Percentiles rank a stretch among this genome's conserved stretches.
Conservation (phyloP, 2,888 invertebrate species). For the Clivina fossor region DNA sequence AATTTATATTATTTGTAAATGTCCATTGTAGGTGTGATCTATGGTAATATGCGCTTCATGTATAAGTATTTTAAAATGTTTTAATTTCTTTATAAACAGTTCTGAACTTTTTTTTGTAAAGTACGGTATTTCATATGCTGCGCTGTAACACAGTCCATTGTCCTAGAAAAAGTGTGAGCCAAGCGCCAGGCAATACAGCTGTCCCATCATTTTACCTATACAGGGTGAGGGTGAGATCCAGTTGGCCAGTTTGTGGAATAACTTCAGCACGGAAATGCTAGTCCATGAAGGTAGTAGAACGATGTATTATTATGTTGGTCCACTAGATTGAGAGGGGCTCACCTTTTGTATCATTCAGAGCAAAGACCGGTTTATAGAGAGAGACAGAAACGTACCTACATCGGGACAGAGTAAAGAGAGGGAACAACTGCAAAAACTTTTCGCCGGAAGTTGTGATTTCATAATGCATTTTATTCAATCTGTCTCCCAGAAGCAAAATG, state of each 20-base stretch:
- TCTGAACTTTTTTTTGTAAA: no score
- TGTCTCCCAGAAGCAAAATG: constrained; percentile 22
- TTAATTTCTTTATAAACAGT: no score
- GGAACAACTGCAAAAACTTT: constrained; percentile 17
- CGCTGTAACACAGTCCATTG: no score
- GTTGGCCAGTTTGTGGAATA: neutral
- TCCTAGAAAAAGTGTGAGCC: no score
- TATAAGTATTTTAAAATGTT: no score
- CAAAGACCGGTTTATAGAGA: constrained; percentile 5
- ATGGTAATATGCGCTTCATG: no score
- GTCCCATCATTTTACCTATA: constrained; percentile 21
- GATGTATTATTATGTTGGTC: neutral
- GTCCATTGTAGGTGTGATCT: no score
- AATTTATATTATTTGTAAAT: no score
- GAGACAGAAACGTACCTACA: no score
- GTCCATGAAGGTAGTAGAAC: no score
- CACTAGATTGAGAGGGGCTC: neutral
- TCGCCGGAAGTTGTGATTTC: constrained; percentile 19
- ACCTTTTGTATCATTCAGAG: constrained; percentile 15
- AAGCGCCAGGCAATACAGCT: no score
- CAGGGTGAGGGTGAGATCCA: constrained; percentile 15
- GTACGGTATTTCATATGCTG: no score
- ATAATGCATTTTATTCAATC: constrained; percentile 24
- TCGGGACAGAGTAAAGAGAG: neutral
- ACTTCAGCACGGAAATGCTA: neutral